phyloP scores from a whole-genome alignment of 1,140 invertebrate species.

The Ceratina australensis region DNA sequence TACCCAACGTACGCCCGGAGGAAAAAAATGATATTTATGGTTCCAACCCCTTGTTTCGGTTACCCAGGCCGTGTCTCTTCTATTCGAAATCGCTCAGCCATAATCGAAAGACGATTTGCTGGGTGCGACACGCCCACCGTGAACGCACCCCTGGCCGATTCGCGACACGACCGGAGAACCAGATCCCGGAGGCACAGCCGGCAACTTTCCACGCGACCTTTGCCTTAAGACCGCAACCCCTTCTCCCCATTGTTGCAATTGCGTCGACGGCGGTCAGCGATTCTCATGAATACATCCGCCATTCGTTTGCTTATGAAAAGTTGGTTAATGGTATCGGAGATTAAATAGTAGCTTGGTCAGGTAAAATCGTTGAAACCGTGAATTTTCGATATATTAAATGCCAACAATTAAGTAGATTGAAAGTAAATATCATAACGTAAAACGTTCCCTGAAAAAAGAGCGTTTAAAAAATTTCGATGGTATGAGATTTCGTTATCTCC shows the following conservation, averaged over 20 bases:
- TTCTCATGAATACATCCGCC: background rate
- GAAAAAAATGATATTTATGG: slow-evolving; percentile 25
- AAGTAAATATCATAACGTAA: no score
- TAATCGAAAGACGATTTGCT: slow-evolving; percentile 70
- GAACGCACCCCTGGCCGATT: slow-evolving; percentile 29
- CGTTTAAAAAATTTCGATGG: background rate
- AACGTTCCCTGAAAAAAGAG: no score
- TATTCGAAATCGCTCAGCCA: slow-evolving; percentile 70
- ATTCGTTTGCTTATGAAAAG: background rate
- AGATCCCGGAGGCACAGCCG: slow-evolving; percentile 40
- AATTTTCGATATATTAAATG: no score
- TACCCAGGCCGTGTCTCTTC: slow-evolving; percentile 31
- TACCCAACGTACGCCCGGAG: background rate
- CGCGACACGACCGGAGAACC: slow-evolving; percentile 54
- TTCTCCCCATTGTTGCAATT: slow-evolving; percentile 43
- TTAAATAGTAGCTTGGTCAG: no score
- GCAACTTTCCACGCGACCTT: slow-evolving; percentile 54
- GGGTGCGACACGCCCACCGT: slow-evolving; percentile 62
- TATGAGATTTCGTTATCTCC: slow-evolving; percentile 6
- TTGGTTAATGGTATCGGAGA: no score
- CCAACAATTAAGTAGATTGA: no score
- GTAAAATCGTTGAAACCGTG: no score
- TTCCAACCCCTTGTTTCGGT: slow-evolving; percentile 53
- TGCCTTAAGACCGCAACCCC: slow-evolving; percentile 69
- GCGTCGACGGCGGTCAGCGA: slow-evolving; percentile 23